phyloP scores from a whole-genome alignment of 2,113 vertebrate species.

The Dermatemys mawii region DNA sequence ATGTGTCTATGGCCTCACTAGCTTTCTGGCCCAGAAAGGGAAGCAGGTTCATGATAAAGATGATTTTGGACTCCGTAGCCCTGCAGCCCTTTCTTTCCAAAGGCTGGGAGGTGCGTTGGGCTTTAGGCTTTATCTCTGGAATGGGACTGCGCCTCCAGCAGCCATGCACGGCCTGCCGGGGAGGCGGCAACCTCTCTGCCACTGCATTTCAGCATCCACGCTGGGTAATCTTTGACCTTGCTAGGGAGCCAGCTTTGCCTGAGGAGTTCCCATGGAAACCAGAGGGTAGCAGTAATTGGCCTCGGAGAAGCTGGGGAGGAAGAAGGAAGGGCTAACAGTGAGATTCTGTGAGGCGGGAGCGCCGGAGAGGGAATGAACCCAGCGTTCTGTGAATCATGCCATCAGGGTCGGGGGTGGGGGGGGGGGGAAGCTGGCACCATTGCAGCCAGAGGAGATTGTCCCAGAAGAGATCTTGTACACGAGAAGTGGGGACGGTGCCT shows the following conservation, averaged over 20 bases:
- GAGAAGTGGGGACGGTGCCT: not conserved
- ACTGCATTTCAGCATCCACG: conserved; percentile 18
- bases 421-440: not conserved
- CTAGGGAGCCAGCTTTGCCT: conserved; percentile 62
- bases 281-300: conserved; percentile 54
- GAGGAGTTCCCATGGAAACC: conserved; percentile 79
- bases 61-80: not conserved
- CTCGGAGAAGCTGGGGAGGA: conserved; percentile 36
- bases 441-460: not conserved
- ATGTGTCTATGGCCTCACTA: not conserved
- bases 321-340: not conserved
- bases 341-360: not conserved
- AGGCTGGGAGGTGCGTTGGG: not conserved
- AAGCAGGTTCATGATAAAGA: not conserved
- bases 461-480: no score
- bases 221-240: conserved; percentile 57
- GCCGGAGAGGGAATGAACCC: not conserved
- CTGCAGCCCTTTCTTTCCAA: not conserved
- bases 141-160: not conserved
- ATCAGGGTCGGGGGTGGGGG: not conserved
- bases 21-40: not conserved
- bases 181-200: not conserved
- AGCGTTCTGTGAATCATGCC: accelerated
- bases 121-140: not conserved
- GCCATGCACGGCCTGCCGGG: not conserved